Evolutionary conservation across 2,888 invertebrate genomes (phyloP), one percentile per base, ranked within the genome.

Genomic region (Sarcophaga carnaria): DNA sequence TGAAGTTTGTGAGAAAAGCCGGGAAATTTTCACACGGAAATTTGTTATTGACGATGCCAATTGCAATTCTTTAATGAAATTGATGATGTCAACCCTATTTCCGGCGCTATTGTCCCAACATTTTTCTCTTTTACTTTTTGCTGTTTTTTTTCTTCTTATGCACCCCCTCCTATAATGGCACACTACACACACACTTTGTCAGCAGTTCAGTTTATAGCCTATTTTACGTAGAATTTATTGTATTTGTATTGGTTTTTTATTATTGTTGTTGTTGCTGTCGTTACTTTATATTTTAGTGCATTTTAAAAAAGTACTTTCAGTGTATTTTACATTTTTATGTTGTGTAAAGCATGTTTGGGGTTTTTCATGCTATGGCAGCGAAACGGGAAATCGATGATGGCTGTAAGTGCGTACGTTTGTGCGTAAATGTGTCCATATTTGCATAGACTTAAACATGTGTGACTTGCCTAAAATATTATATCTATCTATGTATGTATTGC

Each of bases 61-160:
- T 89, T 88, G 84, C 87, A 86, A 85, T 84, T 81, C 70, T 86
- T 88, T 87, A 86, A 87, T 88, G 85, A 86, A 89, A 89, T 87
- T 88, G 88, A 88, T 88, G 78, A 83, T 84, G 86, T 83, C 88
- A 83, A 77, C 66, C 67, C 66, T 70, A 80, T 85, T 75, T 82
- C 85, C 85, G 80, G 27, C 62, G 12, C 64, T 80, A 70, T 80
- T 80, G 69, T 79, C 20, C 37, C 60, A 67, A 22, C 49, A 47
- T 49, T n/a, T 74, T 85, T 69, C 12, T 25, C 11, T 72, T 66
- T 45, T 72, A n/a, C 14, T 14, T 27, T 60, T 59, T 37, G 6
- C 2, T 54, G 14, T 45, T 49, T 45, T 59, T 4, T 20, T 63
- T 22, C 14, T 63, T 22, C 14, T 54, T 49, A 47, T 75, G 64